phyloP scores from a whole-genome alignment of 2,888 invertebrate species.

The Mechanitis messenoides region DNA sequence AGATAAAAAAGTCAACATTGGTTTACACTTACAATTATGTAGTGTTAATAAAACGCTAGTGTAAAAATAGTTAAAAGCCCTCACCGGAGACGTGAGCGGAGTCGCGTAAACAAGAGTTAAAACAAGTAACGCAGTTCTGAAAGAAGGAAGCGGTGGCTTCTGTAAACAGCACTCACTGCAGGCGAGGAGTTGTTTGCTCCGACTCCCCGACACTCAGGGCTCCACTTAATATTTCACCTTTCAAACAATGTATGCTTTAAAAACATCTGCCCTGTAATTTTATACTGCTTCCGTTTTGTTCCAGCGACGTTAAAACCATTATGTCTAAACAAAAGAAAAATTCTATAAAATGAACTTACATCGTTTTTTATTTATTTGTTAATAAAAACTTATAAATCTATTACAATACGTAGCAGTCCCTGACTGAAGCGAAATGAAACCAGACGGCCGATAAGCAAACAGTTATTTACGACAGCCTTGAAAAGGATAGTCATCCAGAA shows the following conservation, averaged over 20 bases:
- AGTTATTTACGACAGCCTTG: slow-evolving; percentile 29
- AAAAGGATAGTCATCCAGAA: slow-evolving; percentile 24
- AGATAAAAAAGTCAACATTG: background rate
- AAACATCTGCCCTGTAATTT: slow-evolving; percentile 28
- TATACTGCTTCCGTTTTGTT: slow-evolving; percentile 20
- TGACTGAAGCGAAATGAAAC: background rate
- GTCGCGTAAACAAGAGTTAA: slow-evolving; percentile 17
- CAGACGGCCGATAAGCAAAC: slow-evolving; percentile 17
- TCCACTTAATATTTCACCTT: slow-evolving; percentile 12
- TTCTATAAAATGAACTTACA: no score
- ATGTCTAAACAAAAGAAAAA: no score
- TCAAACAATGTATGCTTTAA: slow-evolving; percentile 23
- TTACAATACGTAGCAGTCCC: background rate
- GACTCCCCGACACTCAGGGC: slow-evolving; percentile 16
- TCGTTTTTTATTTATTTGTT: no score
- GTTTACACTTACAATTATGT: slow-evolving; percentile 1
- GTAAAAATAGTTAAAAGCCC: slow-evolving; percentile 4
- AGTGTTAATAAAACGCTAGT: slow-evolving; percentile 1
- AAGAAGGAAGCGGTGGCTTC: slow-evolving; percentile 30
- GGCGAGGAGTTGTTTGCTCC: slow-evolving; percentile 28
- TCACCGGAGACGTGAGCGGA: slow-evolving; percentile 15
- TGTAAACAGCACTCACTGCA: slow-evolving; percentile 34
- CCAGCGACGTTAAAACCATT: background rate
- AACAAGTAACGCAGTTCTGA: slow-evolving; percentile 16
- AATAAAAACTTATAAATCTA: background rate